phyloP scores from a whole-genome alignment of 2,113 vertebrate genomes.

The Numida meleagris region DNA sequence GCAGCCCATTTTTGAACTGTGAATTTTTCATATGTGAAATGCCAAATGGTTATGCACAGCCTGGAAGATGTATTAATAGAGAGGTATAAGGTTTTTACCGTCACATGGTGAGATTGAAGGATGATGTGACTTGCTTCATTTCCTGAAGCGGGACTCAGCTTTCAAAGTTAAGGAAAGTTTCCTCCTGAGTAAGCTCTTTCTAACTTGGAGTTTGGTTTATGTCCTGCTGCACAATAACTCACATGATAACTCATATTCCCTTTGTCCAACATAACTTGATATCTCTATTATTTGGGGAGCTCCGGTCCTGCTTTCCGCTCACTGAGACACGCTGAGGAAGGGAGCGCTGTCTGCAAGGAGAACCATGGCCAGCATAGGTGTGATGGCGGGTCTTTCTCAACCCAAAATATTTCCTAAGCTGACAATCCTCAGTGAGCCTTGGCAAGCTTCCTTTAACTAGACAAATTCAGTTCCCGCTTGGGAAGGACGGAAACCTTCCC shows the following conservation, averaged over 20 bases:
- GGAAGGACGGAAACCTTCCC: constrained; percentile 31
- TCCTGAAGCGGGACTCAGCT: constrained; percentile 51
- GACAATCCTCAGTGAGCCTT: not conserved
- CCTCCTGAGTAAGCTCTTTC: constrained; percentile 58
- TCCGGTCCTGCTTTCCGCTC: not conserved
- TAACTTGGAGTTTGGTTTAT: constrained; percentile 54
- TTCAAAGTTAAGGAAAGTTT: constrained; percentile 57
- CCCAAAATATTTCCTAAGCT: constrained; percentile 4
- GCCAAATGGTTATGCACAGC: not conserved
- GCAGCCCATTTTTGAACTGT: not conserved
- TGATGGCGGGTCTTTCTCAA: constrained; percentile 10
- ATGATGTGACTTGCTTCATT: constrained; percentile 66
- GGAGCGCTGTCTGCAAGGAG: not conserved
- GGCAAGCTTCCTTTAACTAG: not conserved
- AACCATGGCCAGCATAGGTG: not conserved
- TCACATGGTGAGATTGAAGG: constrained; percentile 56
- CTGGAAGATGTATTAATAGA: constrained; percentile 50
- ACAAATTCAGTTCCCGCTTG: not conserved
- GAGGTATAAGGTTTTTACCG: constrained; percentile 15
- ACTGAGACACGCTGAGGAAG: not conserved
- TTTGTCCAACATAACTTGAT: constrained; percentile 50
- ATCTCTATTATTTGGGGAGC: constrained; percentile 58
- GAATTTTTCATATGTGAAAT: constrained; percentile 26
- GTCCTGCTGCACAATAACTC: constrained; percentile 49
- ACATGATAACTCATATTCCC: constrained; percentile 37